These are phyloP conservation scores for Drosophila kepulauana DNA, from an alignment of 1,140 invertebrate species.

Conservation along the genomic window DNA sequence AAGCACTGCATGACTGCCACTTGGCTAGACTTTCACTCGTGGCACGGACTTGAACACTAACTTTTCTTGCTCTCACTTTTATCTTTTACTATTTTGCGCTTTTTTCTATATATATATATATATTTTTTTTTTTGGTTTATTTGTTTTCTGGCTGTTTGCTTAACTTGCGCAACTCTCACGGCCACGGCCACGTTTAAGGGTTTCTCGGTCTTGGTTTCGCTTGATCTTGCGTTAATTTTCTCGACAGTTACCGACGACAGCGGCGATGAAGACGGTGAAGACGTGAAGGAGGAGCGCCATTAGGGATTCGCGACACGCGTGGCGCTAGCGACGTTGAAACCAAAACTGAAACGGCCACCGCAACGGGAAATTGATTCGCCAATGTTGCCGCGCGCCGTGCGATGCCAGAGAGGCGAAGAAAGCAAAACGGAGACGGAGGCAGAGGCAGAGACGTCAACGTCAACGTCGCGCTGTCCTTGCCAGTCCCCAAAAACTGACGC, in stretches of 20 bases:
- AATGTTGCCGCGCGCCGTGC: conserved; percentile 62
- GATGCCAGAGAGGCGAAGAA: conserved; percentile 23
- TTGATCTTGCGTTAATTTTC: conserved; percentile 53
- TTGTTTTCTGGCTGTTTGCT: conserved; percentile 13
- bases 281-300: conserved; percentile 61
- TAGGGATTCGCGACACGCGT: conserved; percentile 79
- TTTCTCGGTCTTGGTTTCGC: conserved; percentile 10
- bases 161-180: conserved; percentile 18
- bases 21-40: conserved; percentile 19
- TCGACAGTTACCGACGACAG: conserved; percentile 37
- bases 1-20: conserved; percentile 35
- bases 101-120: conserved; percentile 1
- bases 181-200: not conserved
- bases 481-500: conserved; percentile 53
- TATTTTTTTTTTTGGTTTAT: conserved; percentile 2
- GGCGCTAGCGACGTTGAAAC: conserved; percentile 75
- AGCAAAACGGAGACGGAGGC: conserved; percentile 33
- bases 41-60: conserved; percentile 12
- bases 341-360: conserved; percentile 81
- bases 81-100: not conserved
- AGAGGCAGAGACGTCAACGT: conserved; percentile 47
- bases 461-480: conserved; percentile 70
- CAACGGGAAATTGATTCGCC: conserved; percentile 83
- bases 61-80: conserved; percentile 27
- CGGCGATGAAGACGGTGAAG: conserved; percentile 21